Base-by-base conservation (phyloP, 2,888 invertebrate species). In the Archips xylosteana region DNA sequence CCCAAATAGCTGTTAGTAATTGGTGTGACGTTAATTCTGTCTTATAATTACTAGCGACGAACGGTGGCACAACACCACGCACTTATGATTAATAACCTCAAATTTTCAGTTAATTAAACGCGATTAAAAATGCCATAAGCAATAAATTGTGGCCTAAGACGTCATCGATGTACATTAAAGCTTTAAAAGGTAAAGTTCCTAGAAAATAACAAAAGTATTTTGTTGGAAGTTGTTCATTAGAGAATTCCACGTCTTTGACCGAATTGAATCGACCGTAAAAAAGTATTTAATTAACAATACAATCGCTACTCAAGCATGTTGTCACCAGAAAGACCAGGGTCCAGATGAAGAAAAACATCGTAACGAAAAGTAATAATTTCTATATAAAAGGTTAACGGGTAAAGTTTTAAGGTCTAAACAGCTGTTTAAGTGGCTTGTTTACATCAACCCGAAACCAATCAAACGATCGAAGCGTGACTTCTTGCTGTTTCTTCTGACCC, bases 391-490 rank as follows among this genome's bases (percentile, higher is more conserved):
- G 71, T 45, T 45, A 68, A 72, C 49, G 67, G 62, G 39, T 13
- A 57, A 72, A 72, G 68, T 72, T 72, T 72, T 72, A 42, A 62
- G 54, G 34, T 42, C 54, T 10, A 72, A 72, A 59, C 72, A 72
- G 72, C 63, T 72, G 67, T 63, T 72, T 49, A 68, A 72, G 67
- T 57, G 57, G 63, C 39, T 72, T 72, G 72, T 68, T 72, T 72
- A 72, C 72, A 71, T 61, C 45, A 45, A 47, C 54, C 57, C 62
- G 34, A 45, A 47, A 39, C 61, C 62, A 15, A 67, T 62, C 36
- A 47, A 54, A 67, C n/a, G 57, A 49, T 51, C n/a, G 42, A 39
- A 47, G 51, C 67, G 47, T 63, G 62, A 63, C 62, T 72, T 15
- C 54, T 42, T 15, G 54, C 54, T 34, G 15, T 66, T 57, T 32